Evolutionary conservation across 2,888 invertebrate genomes (phyloP).

Genomic region (Andrena fulva): DNA sequence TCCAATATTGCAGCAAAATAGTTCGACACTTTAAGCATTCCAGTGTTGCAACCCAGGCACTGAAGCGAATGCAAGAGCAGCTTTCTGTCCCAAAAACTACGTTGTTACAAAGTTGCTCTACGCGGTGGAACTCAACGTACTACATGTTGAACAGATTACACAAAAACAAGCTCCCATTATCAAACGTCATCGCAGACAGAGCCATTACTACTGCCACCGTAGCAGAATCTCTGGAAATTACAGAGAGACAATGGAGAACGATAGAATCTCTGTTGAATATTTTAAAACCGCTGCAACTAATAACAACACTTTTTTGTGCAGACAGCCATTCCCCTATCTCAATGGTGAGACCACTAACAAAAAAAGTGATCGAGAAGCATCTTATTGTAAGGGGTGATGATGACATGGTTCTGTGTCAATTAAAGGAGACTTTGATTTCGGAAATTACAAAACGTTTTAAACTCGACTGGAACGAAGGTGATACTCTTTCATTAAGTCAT

Average conservation of each 20-base stretch:
- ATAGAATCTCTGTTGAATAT: conserved; percentile 33
- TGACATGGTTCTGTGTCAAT: not conserved
- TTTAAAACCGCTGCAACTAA: conserved; percentile 28
- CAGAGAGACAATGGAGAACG: conserved; percentile 31
- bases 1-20: conserved; percentile 26
- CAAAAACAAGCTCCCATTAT: conserved; percentile 34
- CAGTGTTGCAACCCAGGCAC: conserved; percentile 39
- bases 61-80: conserved; percentile 46
- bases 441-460: not conserved
- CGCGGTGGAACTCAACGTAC: conserved; percentile 44
- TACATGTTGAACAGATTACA: conserved; percentile 40
- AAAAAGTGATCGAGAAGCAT: not conserved
- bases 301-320: conserved; percentile 35
- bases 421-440: conserved; percentile 3
- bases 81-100: conserved; percentile 25
- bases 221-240: conserved; percentile 31
- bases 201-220: conserved; percentile 28
- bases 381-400: not conserved
- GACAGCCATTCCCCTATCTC: conserved; percentile 22
- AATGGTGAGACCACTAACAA: conserved; percentile 3
- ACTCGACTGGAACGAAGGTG: not conserved
- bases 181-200: conserved; percentile 39
- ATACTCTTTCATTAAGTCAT: not conserved
- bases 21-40: conserved; percentile 47
- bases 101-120: conserved; percentile 46